Percentiles rank a stretch among this genome's conserved stretches.
Conservation (phyloP, 1,140 invertebrate genomes). For the Cyclargus thomasi region DNA sequence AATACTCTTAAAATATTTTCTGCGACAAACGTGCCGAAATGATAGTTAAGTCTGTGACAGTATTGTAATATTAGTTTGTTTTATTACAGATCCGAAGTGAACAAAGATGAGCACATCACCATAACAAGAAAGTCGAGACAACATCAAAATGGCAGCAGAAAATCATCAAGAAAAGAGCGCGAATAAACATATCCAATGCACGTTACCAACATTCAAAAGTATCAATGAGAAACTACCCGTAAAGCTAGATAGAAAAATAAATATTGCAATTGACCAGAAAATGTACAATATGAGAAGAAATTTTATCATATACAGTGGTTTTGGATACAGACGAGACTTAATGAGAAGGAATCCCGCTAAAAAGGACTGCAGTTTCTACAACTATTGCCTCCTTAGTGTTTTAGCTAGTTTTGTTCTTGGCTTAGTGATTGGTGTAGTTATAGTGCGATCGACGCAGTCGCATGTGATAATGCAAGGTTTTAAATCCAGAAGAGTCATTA, state of each 20-base stretch:
- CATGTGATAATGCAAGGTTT: constrained; percentile 31
- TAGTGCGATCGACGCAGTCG: constrained; percentile 45
- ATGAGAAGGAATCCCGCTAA: constrained; percentile 40
- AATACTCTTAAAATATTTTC: too few relatives aligned
- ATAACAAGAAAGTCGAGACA: background rate
- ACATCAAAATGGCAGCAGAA: constrained; percentile 19
- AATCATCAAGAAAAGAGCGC: constrained; percentile 2
- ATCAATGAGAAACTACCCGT: constrained; percentile 28
- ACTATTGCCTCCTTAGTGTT: constrained; percentile 49
- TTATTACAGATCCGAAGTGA: constrained; percentile 26
- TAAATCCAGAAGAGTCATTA: constrained; percentile 35
- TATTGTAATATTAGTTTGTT: constrained; percentile 9
- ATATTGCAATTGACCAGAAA: constrained; percentile 28
- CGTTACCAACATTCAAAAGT: constrained; percentile 40
- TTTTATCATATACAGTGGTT: constrained; percentile 42
- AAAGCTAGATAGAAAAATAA: constrained; percentile 26
- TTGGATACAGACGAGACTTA: constrained; percentile 45
- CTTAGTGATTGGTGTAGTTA: constrained; percentile 46
- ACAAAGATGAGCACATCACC: constrained; percentile 13
- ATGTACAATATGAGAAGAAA: constrained; percentile 38
- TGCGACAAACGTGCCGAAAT: too few relatives aligned
- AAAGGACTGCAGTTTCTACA: constrained; percentile 51
- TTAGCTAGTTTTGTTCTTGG: constrained; percentile 49
- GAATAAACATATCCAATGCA: constrained; percentile 14
- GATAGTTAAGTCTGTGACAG: too few relatives aligned